phyloP scores from a whole-genome alignment of 2,888 invertebrate species.

The Sarcophaga carnaria region DNA sequence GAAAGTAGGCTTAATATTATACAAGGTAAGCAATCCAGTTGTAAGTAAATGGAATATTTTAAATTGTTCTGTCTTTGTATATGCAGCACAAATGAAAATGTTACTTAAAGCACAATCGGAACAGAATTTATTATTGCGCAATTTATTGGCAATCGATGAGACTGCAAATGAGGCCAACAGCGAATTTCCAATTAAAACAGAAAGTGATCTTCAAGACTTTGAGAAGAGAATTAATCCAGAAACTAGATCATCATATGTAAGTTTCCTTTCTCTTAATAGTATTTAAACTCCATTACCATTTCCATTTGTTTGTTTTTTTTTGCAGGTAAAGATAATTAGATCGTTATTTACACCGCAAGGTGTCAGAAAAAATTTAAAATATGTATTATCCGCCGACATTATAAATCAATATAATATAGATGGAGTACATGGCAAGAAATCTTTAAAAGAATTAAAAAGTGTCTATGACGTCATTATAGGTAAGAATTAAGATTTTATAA shows the following conservation, averaged over 20 bases:
- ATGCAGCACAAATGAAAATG: slow-evolving; percentile 10
- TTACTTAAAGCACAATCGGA: slow-evolving; percentile 4
- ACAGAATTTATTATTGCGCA: slow-evolving; percentile 11
- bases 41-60: neutral
- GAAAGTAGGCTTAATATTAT: slow-evolving; percentile 17
- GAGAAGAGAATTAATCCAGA: slow-evolving; percentile 26
- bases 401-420: slow-evolving; percentile 45
- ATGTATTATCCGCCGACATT: slow-evolving; percentile 24
- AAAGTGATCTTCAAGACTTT: slow-evolving; percentile 10
- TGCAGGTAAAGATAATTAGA: slow-evolving; percentile 32
- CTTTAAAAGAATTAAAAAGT: slow-evolving; percentile 22
- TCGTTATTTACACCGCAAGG: slow-evolving; percentile 27
- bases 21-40: slow-evolving; percentile 1
- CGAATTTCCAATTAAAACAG: slow-evolving; percentile 31
- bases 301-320: neutral
- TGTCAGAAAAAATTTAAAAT: slow-evolving; percentile 47
- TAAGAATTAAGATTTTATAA: neutral
- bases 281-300: neutral
- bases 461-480: slow-evolving; percentile 35
- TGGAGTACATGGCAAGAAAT: slow-evolving; percentile 42
- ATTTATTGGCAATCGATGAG: slow-evolving; percentile 4
- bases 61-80: neutral
- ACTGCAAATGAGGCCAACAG: neutral
- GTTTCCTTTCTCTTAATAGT: neutral
- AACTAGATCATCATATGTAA: slow-evolving; percentile 36